Base-by-base conservation (phyloP, 2,797 vertebrate species). In the Craterocephalus amniculus region DNA sequence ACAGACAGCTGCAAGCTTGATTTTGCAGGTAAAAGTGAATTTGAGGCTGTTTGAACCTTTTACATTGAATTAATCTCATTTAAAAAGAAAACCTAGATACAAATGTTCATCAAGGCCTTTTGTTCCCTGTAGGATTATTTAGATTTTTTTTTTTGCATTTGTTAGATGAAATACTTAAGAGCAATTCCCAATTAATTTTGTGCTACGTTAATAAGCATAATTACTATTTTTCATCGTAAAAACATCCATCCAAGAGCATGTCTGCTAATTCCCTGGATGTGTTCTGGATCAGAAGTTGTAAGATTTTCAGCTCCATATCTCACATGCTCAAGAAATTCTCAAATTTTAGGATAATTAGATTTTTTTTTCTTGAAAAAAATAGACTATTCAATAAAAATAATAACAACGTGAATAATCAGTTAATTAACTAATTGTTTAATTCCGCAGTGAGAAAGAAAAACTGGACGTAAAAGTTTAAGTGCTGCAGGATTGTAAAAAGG, bases 1-100 rank as follows among this genome's bases (percentile, higher is more conserved):
- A 81, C 68, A 78, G 45, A 52, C 34, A 69, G 49, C 26, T 52
- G 43, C n/a, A 54, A 31, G 26, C 7, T 58, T 57, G 62, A 51
- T 66, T 31, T 24, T 57, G 51, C 35, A 14, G 59, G n/a, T 27
- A 38, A 35, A 70, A 58, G 27, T n/a, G 35, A 9, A 32, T 58
- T 20, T 58, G 32, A 34, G 18, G 7, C 1, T 16, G 60, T 78
- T 67, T 45, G 11, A 51, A 49, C 31, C 8, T 27, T 14, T 26
- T 56, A 9, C 7, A 6, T 71, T 75, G 58, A 56, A 54, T 65
- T 40, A 24, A 58, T 76, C 60, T 60, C 0, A 64, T 58, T 57
- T 34, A 55, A 40, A 61, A 55, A 62, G 6, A 18, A 49, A 13
- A 27, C 10, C 22, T 49, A 32, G 20, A 45, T 18, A 4, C 5